Conservation (phyloP, 2,113 vertebrate genomes). For the Orientallactaga bullata region DNA sequence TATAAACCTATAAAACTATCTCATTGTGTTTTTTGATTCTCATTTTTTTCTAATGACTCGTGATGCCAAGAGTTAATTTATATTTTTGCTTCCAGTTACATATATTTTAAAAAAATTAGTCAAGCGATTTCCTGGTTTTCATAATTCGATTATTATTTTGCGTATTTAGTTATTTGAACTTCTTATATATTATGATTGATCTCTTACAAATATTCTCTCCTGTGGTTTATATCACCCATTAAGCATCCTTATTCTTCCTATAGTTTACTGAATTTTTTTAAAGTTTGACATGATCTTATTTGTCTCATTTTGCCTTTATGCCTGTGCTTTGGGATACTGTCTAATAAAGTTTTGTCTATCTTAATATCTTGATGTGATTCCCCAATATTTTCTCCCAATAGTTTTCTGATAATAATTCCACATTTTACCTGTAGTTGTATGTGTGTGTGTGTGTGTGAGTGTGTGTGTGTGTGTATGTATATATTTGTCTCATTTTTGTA, state of each 20-base stretch:
- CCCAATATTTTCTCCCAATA: not conserved
- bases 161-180: not conserved
- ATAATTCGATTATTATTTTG: not conserved
- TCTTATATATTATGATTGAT: not conserved
- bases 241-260: not conserved
- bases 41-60: not conserved
- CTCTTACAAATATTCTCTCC: not conserved
- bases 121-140: not conserved
- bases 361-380: not conserved
- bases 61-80: not conserved
- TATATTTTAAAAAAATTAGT: not conserved
- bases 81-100: not conserved
- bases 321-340: not conserved
- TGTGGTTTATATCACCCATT: not conserved
- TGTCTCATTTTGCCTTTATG: not conserved
- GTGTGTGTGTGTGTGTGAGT: too few species aligned
- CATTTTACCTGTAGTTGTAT: too few species aligned
- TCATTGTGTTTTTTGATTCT: too few species aligned
- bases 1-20: too few species aligned
- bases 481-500: too few species aligned
- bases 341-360: not conserved
- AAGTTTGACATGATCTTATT: not conserved
- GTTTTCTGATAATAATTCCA: not conserved
- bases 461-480: too few species aligned
- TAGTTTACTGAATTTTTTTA: not conserved